Base-by-base conservation (phyloP, 2,797 vertebrate genomes). In the Hipposideros larvatus region DNA sequence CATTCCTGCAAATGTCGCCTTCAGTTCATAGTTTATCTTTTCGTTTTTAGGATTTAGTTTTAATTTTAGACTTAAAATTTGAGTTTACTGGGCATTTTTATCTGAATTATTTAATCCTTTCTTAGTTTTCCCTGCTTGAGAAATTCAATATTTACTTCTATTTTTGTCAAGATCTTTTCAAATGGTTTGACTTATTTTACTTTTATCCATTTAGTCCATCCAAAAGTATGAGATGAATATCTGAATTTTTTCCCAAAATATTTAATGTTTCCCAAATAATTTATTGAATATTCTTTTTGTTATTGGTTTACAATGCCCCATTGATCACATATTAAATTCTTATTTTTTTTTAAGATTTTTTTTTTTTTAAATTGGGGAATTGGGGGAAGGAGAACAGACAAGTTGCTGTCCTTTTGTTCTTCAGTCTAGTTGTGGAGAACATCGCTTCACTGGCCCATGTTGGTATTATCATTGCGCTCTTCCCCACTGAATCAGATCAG, bases 91-190 rank as follows among this genome's bases (percentile, higher is more conserved):
- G 37, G 34, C 53, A 80, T 55, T 87, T 93, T 82, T 65, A 55
- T 82, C 55, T 83, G 43, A 80, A 48, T 86, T 89, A 82, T 92
- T 95, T 91, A 57, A 89, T 57, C 21, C 31, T 90, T 90, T 90
- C 11, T 34, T 41, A 68, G 41, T 74, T 48, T 37, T 46, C 2
- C 53, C 57, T 37, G 48, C 13, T 93, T 2, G 3, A 70, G 24
- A 91, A 82, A 91, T 93, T 82, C 51, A 59, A 31, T 66, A 63
- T 82, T 93, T 48, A 74, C 26, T 66, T 87, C 34, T 37, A 31
- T 59, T 93, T 90, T 59, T 80, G 11, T 79, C 16, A 65, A 75
- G 26, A 70, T 24, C 7, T 91, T 90, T 85, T 26, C 4, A 91
- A 89, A 46, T 73, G 43, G 18, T 91, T 85, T 92, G 37, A 63